Evolutionary conservation across 2,888 invertebrate genomes (phyloP).

Genomic region (Ypsolopha sequella): DNA sequence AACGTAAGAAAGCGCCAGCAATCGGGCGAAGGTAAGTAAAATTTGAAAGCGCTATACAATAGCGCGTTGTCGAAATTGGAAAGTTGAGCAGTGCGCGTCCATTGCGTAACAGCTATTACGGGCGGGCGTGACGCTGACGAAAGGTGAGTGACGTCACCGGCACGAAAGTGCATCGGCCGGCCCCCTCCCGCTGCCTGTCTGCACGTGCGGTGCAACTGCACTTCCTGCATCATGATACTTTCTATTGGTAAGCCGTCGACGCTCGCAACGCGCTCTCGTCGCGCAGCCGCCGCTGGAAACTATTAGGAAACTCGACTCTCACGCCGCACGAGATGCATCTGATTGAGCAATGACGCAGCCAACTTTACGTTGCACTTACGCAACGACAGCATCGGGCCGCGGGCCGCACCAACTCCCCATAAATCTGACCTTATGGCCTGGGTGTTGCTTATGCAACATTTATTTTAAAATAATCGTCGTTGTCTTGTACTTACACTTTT

Average conservation of each 20-base stretch:
- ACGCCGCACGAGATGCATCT: slow-evolving; percentile 46
- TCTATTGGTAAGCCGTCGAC: slow-evolving; percentile 58
- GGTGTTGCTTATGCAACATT: background rate
- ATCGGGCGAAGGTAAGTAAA: slow-evolving; percentile 58
- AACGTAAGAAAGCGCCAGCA: slow-evolving; percentile 61
- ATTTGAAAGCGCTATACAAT: slow-evolving; percentile 71
- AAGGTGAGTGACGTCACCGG: slow-evolving; percentile 62
- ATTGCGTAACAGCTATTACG: slow-evolving; percentile 65
- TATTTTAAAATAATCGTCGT: background rate
- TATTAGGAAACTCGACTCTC: slow-evolving; percentile 60
- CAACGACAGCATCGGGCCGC: slow-evolving; percentile 21
- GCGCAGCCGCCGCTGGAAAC: slow-evolving; percentile 27
- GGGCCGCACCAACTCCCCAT: slow-evolving; percentile 1
- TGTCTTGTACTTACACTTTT: slow-evolving; percentile 43
- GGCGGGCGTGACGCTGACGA: slow-evolving; percentile 60
- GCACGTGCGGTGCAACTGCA: slow-evolving; percentile 33
- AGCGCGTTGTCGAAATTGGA: slow-evolving; percentile 70
- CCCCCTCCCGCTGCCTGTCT: slow-evolving; percentile 29
- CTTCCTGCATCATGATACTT: slow-evolving; percentile 64
- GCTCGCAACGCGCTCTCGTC: slow-evolving; percentile 33
- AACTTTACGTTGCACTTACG: slow-evolving; percentile 46
- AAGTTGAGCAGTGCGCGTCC: slow-evolving; percentile 63
- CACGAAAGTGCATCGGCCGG: slow-evolving; percentile 68
- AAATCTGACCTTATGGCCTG: slow-evolving; percentile 5
- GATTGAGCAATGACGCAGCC: slow-evolving; percentile 11